Evolutionary conservation across 2,113 vertebrate species (phyloP), one percentile per base, ranked within the genome.

Genomic region (Syrmaticus mikado): DNA sequence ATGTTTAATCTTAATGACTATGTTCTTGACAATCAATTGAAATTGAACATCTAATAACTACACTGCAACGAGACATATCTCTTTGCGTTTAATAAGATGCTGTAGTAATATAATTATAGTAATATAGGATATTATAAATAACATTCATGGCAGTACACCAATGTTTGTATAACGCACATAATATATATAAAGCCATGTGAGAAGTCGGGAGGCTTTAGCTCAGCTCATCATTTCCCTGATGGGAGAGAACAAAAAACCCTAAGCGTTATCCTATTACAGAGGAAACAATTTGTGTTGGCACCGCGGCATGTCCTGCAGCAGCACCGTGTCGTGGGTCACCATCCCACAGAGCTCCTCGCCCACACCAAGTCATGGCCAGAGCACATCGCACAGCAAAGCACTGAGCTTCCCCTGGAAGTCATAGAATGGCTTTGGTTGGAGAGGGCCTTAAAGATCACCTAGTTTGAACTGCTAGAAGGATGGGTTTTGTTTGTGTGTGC

Each of bases 1-100:
- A 97, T 98, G 98, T 98, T 97, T 96, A 96, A 95, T 96, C 97
- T 97, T 97, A 98, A 98, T 98, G 96, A 97, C 93, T 94, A 21
- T 97, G 97, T 97, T 98, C 97, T 97, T 97, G 94, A 97, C 95
- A 97, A 97, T 98, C 97, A 97, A 95, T 97, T 65, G 95, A 94
- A 98, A 98, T 97, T 96, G 97, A 98, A 97, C 97, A 97, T 98
- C 96, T 96, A 97, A 96, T 97, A 97, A 97, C 96, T 96, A 96
- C 85, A 89, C 92, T 96, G 97, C 93, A 97, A 92, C 92, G 94
- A 96, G 95, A 89, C 71, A 36, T 95, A 96, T 96, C 92, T 95
- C 85, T 90, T 97, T 97, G 94, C 95, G 79, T 95, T 97, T 97
- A 98, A 96, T 96, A 96, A 96, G 96, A 92, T 94, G 86, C 82